phyloP scores from a whole-genome alignment of 2,797 vertebrate genomes.

The Pangasius macronema region DNA sequence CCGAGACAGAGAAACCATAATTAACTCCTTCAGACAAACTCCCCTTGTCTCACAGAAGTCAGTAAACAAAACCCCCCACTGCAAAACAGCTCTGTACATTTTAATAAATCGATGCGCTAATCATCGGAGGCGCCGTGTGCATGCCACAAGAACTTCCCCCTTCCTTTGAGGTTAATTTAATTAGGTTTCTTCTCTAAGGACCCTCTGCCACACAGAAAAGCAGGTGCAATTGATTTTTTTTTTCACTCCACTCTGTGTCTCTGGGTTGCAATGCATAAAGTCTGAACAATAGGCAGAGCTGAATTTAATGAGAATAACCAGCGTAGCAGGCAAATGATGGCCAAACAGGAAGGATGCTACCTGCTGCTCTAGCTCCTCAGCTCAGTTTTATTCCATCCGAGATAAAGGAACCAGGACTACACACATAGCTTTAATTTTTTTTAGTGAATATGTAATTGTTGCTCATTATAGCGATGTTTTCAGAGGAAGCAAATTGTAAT shows the following conservation, averaged over 20 bases:
- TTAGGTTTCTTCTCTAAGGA: conserved; percentile 70
- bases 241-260: conserved; percentile 34
- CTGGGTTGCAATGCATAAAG: conserved; percentile 58
- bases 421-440: background rate
- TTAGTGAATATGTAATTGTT: background rate
- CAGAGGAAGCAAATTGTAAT: conserved; percentile 1
- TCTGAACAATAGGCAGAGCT: conserved; percentile 30
- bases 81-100: conserved; percentile 62
- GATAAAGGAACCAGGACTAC: background rate
- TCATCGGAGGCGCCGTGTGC: conserved; percentile 64
- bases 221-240: conserved; percentile 73
- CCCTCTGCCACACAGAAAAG: conserved; percentile 63
- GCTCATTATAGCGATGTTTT: conserved; percentile 6
- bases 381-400: background rate
- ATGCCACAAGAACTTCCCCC: conserved; percentile 61
- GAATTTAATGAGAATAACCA: conserved; percentile 66
- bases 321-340: background rate
- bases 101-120: conserved; percentile 79
- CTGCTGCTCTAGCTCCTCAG: background rate
- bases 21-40: conserved; percentile 65
- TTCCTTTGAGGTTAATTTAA: conserved; percentile 78
- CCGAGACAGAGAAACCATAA: conserved; percentile 54
- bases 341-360: background rate
- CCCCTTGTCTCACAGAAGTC: conserved; percentile 56
- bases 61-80: conserved; percentile 71